A percentile compares a stretch with the other conserved stretches of the same genome.
Evolutionary conservation across 1,140 invertebrate species (phyloP).

Genomic region (Temnothorax nylanderi): DNA sequence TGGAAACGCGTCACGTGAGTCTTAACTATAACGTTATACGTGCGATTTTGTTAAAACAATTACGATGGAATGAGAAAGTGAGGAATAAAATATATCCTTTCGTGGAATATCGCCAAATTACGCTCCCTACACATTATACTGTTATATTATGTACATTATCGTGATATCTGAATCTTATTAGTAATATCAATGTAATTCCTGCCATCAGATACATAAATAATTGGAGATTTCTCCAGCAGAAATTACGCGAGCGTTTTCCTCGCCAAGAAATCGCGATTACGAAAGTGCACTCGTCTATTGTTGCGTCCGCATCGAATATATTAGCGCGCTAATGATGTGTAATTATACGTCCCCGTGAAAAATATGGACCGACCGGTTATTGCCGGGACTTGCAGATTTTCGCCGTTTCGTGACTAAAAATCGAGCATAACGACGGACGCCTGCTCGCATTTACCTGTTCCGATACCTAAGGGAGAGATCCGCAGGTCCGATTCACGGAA

Average conservation of each 20-base stretch:
- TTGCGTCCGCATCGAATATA: constrained; percentile 13
- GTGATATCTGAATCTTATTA: constrained; percentile 14
- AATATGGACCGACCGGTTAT: constrained; percentile 26
- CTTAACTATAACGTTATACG: not conserved
- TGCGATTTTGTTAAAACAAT: not conserved
- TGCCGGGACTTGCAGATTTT: not conserved
- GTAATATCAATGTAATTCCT: constrained; percentile 16
- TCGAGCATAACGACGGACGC: constrained; percentile 4
- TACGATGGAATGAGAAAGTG: not conserved
- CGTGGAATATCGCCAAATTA: not conserved
- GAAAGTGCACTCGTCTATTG: constrained; percentile 43
- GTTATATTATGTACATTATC: constrained; percentile 11
- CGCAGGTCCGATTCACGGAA: constrained; percentile 58
- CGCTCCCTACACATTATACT: too few relatives aligned
- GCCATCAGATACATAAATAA: constrained; percentile 33
- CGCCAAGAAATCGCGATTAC: constrained; percentile 27
- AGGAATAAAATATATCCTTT: not conserved
- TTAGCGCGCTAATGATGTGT: constrained; percentile 25
- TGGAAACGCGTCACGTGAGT: not conserved
- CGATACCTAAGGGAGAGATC: not conserved
- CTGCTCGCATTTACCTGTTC: constrained; percentile 58
- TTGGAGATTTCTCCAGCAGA: constrained; percentile 1
- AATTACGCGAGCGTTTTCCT: constrained; percentile 30
- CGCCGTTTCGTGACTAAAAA: constrained; percentile 45
- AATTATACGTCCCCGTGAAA: constrained; percentile 44